phyloP scores from a whole-genome alignment of 64 coral and sea anemone species.

The Stylophora pistillata region DNA sequence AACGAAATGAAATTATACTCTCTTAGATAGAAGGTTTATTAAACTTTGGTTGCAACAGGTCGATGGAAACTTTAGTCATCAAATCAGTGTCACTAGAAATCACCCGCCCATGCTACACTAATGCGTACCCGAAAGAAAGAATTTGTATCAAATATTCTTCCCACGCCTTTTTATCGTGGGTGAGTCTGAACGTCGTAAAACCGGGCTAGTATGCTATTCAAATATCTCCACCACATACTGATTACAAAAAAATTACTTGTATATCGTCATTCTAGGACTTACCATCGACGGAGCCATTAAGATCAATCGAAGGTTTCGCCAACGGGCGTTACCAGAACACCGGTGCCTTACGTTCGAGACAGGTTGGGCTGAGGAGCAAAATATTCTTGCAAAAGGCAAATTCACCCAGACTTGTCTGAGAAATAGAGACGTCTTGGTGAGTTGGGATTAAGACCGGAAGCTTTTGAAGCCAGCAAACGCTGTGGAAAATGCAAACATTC shows the following conservation, averaged over 20 bases:
- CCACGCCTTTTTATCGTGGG: not conserved
- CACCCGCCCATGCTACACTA: not conserved
- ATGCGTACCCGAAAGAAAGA: not conserved
- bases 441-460: slow-evolving; percentile 14
- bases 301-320: not conserved
- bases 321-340: not conserved
- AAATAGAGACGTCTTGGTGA: slow-evolving; percentile 22
- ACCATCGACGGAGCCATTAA: not conserved
- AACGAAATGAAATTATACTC: too few relatives aligned
- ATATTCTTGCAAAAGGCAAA: not conserved
- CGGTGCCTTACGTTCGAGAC: not conserved
- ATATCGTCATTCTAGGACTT: not conserved
- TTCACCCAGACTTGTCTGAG: slow-evolving; percentile 35
- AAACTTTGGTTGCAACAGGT: too few relatives aligned
- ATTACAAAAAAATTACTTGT: not conserved
- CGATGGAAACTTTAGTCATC: not conserved
- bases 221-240: slow-evolving; percentile 9
- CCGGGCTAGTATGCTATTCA: not conserved
- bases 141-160: not conserved
- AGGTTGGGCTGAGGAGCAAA: not conserved
- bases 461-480: not conserved
- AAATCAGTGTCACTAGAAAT: not conserved
- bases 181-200: not conserved
- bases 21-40: too few relatives aligned
- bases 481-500: slow-evolving; percentile 8